Evolutionary conservation across 2,797 vertebrate genomes (phyloP), one percentile per base, ranked within the genome.

Genomic region (Amphiprion clarkii): DNA sequence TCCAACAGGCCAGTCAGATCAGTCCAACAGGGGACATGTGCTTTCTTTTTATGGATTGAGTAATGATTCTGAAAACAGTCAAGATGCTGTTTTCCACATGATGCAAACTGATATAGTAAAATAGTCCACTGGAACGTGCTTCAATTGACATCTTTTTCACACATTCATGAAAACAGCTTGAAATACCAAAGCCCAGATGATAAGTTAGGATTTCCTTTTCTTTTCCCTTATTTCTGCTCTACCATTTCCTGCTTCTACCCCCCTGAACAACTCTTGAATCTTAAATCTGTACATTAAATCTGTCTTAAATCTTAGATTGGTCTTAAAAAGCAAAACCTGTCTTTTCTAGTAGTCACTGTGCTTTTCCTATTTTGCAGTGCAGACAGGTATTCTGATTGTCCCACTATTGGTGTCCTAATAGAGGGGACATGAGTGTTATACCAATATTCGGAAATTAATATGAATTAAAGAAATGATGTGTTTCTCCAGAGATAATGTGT

Each of bases 171-270:
- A 60, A 74, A 58, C 0, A 0, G 31, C 54, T 75, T 51, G 19
- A 69, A 72, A 70, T 58, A 49, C 51, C 54, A 12, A 69, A 68
- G 16, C 48, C 56, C 73, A 69, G 49, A 52, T 44, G 36, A 57
- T 59, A 84, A 59, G 7, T 67, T 1, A 23, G 25, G 14, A 53
- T 23, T 13, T 48, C 31, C 17, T 55, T 11, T 63, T 7, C 14
- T 56, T 29, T 48, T 68, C 23, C 58, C 56, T 61, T 65, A 68
- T 48, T n/a, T 51, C 8, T 48, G 5, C 48, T 73, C 13, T n/a
- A 52, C 25, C 27, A 3, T 64, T 68, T 9, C 36, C 36, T 36
- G 8, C 36, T 33, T 66, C 29, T 19, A 10, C 49, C 9, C 7
- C 19, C 19, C 0, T 1, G 21, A n/a, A 21, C 19, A 10, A 21